Evolutionary conservation across 2,113 vertebrate genomes (phyloP).

Genomic region (Oncorhynchus masou): DNA sequence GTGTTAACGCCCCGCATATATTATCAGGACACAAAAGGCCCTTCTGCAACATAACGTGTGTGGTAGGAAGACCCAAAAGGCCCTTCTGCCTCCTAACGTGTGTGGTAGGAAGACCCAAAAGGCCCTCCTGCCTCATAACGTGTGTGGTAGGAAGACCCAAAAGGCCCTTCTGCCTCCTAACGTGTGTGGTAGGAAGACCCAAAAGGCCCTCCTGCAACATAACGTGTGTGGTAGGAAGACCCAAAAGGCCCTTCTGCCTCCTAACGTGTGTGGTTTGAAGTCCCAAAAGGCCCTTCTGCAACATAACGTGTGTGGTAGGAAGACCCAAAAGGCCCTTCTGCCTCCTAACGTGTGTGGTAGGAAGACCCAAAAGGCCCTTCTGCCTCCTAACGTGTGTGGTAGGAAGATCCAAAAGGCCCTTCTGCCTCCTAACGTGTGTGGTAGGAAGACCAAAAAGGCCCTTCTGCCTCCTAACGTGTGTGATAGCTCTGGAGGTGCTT

Average conservation of each 20-base stretch:
- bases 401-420: no score
- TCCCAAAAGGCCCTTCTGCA: slow-evolving; percentile 38
- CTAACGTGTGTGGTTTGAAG: slow-evolving; percentile 17
- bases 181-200: slow-evolving; percentile 29
- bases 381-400: no score
- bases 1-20: slow-evolving; percentile 27
- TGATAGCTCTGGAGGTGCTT: slow-evolving; percentile 36
- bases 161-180: slow-evolving; percentile 42
- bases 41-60: slow-evolving; percentile 38
- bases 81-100: no score
- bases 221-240: not conserved
- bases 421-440: no score
- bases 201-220: no score
- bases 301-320: slow-evolving; percentile 38
- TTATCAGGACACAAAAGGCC: slow-evolving; percentile 28
- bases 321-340: not conserved
- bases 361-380: slow-evolving; percentile 32
- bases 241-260: slow-evolving; percentile 25
- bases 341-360: no score
- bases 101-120: slow-evolving; percentile 20
- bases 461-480: slow-evolving; percentile 39
- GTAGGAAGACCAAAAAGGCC: slow-evolving; percentile 39
- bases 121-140: slow-evolving; percentile 4
- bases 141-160: not conserved
- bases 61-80: slow-evolving; percentile 23